These are phyloP conservation scores for Xestia xanthographa DNA, from an alignment of 2,888 invertebrate genomes.

Conservation along the genomic window DNA sequence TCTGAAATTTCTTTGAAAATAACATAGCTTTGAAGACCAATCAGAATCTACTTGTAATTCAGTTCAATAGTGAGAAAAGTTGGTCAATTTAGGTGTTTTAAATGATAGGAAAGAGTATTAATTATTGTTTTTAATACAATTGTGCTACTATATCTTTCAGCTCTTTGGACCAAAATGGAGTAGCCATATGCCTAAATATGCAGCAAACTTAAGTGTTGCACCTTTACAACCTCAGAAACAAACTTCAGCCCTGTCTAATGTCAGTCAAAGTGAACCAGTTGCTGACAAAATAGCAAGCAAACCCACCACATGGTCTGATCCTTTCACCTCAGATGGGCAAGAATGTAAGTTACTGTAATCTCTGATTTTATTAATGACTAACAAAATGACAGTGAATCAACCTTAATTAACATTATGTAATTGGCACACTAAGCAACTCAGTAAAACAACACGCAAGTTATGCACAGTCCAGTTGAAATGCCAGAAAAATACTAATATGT, in stretches of 20 bases:
- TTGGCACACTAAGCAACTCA: slow-evolving; percentile 64
- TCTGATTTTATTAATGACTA: slow-evolving; percentile 37
- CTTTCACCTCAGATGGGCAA: slow-evolving; percentile 86
- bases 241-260: slow-evolving; percentile 82
- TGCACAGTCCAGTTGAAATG: slow-evolving; percentile 62
- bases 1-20: neutral
- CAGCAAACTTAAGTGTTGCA: slow-evolving; percentile 95
- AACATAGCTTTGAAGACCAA: neutral
- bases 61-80: neutral
- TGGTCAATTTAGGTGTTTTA: neutral
- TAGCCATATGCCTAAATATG: slow-evolving; percentile 95
- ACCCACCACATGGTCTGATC: slow-evolving; percentile 81
- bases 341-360: slow-evolving; percentile 83
- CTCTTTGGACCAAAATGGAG: slow-evolving; percentile 96
- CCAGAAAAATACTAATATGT: slow-evolving; percentile 39
- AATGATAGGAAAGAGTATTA: neutral
- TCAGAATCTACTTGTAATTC: neutral
- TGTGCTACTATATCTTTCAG: slow-evolving; percentile 84
- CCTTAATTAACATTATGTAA: slow-evolving; percentile 55
- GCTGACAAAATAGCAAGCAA: slow-evolving; percentile 75
- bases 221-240: slow-evolving; percentile 94
- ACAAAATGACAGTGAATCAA: slow-evolving; percentile 48
- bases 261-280: slow-evolving; percentile 69
- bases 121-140: neutral
- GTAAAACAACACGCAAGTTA: slow-evolving; percentile 61